Evolutionary conservation across 2,888 invertebrate genomes (phyloP).

Genomic region (Mythimna impura): DNA sequence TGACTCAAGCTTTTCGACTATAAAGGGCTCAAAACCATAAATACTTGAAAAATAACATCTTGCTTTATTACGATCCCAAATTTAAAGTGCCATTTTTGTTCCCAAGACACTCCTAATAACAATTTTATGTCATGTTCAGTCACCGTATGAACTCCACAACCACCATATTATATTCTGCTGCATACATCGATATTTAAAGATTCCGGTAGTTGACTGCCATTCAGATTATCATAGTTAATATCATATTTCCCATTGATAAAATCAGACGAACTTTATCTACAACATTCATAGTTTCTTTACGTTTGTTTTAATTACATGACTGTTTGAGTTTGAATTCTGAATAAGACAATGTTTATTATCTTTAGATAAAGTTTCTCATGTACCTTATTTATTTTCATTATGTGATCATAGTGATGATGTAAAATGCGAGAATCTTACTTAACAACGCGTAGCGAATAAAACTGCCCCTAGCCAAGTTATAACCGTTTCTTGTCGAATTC

Average conservation of each 20-base stretch:
- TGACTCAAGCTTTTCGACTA: too few relatives aligned
- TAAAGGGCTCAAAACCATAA: too few relatives aligned
- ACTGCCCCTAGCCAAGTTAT: neutral
- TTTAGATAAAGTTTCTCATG: conserved; percentile 17
- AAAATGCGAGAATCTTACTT: neutral
- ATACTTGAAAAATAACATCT: too few relatives aligned
- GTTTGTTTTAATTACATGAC: neutral
- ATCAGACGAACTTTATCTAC: neutral
- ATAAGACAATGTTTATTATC: conserved; percentile 40
- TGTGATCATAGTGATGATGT: conserved; percentile 10
- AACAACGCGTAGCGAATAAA: neutral
- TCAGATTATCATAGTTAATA: neutral
- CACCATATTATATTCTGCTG: too few relatives aligned
- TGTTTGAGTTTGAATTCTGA: conserved; percentile 1
- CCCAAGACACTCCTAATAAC: too few relatives aligned
- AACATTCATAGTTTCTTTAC: neutral
- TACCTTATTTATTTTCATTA: conserved; percentile 6
- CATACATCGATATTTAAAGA: neutral
- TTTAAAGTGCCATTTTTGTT: too few relatives aligned
- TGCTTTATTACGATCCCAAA: too few relatives aligned
- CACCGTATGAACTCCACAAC: too few relatives aligned
- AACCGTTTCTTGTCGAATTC: too few relatives aligned
- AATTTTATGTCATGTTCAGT: too few relatives aligned
- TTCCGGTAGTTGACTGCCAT: neutral
- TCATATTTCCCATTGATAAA: conserved; percentile 9